Conservation (phyloP, 2,888 invertebrate species). For the Apocheima hispidaria region DNA sequence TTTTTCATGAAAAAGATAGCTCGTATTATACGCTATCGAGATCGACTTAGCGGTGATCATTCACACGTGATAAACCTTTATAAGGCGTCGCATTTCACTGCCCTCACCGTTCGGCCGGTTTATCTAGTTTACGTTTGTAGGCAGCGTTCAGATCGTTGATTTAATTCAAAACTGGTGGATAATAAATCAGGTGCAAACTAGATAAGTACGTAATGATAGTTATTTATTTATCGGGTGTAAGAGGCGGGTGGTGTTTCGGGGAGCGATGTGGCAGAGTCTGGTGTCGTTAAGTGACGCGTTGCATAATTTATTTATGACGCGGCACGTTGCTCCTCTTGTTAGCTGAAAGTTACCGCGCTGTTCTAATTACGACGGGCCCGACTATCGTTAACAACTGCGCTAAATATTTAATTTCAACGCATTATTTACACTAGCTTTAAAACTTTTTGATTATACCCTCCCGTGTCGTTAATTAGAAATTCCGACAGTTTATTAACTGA, state of each 20-base stretch:
- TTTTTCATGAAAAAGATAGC: slow-evolving; percentile 74
- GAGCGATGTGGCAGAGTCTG: slow-evolving; percentile 46
- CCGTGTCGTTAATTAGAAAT: slow-evolving; percentile 29
- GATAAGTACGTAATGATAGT: slow-evolving; percentile 53
- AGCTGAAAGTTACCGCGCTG: slow-evolving; percentile 56
- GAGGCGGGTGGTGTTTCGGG: slow-evolving; percentile 34
- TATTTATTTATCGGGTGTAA: slow-evolving; percentile 41
- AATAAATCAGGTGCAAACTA: slow-evolving; percentile 52
- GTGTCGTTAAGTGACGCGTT: slow-evolving; percentile 73
- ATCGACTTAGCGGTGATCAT: slow-evolving; percentile 47
- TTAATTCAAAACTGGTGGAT: slow-evolving; percentile 35
- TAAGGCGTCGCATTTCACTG: slow-evolving; percentile 44
- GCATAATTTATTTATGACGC: slow-evolving; percentile 83
- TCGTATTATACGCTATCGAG: slow-evolving; percentile 51
- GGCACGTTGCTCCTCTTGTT: slow-evolving; percentile 75
- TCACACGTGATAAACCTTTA: slow-evolving; percentile 50
- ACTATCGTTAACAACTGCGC: slow-evolving; percentile 34
- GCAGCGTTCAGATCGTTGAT: slow-evolving; percentile 46
- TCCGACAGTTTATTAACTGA: slow-evolving; percentile 24
- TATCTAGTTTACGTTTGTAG: slow-evolving; percentile 46
- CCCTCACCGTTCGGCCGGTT: slow-evolving; percentile 48
- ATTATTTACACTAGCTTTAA: slow-evolving; percentile 35
- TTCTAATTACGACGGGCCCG: slow-evolving; percentile 44
- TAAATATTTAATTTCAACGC: slow-evolving; percentile 42
- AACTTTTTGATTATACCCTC: slow-evolving; percentile 34